These are phyloP conservation scores for Crotophaga sulcirostris DNA, from an alignment of 2,113 vertebrate species.

Conservation along the genomic window DNA sequence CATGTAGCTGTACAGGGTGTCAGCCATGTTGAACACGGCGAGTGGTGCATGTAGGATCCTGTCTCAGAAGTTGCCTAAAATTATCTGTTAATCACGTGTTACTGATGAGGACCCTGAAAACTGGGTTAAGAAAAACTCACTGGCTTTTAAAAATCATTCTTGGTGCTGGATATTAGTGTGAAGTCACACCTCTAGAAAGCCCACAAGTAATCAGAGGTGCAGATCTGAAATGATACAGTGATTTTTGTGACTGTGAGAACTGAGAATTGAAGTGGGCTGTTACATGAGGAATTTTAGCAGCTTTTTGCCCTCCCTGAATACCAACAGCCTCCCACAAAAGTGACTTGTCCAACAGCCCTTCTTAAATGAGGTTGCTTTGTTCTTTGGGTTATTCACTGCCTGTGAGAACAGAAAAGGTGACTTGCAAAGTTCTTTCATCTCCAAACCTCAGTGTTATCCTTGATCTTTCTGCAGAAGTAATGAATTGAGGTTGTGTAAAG, in stretches of 20 bases:
- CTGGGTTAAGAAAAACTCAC: neutral
- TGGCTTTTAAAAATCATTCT: neutral
- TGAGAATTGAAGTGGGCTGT: neutral
- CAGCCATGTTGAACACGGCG: neutral
- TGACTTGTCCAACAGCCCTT: neutral
- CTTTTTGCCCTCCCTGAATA: neutral
- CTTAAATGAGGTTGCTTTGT: neutral
- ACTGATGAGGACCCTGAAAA: neutral
- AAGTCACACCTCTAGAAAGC: neutral
- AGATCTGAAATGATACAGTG: neutral
- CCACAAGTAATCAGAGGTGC: neutral
- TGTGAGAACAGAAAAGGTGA: neutral
- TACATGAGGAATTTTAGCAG: neutral
- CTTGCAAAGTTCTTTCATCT: conserved; percentile 11
- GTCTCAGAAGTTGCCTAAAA: neutral
- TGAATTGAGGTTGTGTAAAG: neutral
- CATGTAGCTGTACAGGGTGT: neutral
- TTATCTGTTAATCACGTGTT: neutral
- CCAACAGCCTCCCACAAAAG: neutral
- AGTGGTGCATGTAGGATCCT: neutral
- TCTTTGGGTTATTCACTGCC: neutral
- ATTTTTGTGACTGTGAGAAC: neutral
- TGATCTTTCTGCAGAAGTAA: conserved; percentile 11
- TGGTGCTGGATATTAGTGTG: neutral
- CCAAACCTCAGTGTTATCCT: neutral